Evolutionary conservation across 1,140 invertebrate genomes (phyloP).

Genomic region (Metaphire vulgaris): DNA sequence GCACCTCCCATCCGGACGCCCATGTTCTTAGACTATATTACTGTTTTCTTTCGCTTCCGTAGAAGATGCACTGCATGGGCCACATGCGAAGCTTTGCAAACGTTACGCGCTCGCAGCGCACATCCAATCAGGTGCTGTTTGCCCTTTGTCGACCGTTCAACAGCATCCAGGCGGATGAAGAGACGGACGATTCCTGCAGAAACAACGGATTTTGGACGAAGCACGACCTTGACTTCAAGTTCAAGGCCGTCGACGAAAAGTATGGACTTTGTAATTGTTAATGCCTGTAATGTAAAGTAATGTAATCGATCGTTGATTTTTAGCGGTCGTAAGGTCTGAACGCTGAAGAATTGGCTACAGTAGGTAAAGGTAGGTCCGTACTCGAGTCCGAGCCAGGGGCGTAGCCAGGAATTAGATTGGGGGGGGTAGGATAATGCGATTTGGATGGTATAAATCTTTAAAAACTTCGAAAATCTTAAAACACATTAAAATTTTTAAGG

Average conservation of each 20-base stretch:
- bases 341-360: not conserved
- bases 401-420: too few relatives aligned
- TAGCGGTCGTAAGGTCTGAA: not conserved
- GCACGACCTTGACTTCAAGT: conserved; percentile 39
- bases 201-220: conserved; percentile 43
- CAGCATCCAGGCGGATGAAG: conserved; percentile 23
- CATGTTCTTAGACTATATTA: too few relatives aligned
- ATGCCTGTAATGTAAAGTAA: not conserved
- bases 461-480: too few relatives aligned
- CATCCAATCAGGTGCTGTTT: conserved; percentile 32
- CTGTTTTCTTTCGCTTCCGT: too few relatives aligned
- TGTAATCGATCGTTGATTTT: not conserved
- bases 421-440: too few relatives aligned
- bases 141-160: conserved; percentile 41
- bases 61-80: conserved; percentile 42
- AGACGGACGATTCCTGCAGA: conserved; percentile 33
- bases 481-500: too few relatives aligned
- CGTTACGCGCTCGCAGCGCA: conserved; percentile 21
- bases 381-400: too few relatives aligned
- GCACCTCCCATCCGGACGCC: too few relatives aligned
- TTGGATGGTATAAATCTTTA: too few relatives aligned
- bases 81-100: conserved; percentile 28
- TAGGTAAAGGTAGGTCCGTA: not conserved
- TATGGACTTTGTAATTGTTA: conserved; percentile 26
- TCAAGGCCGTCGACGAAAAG: conserved; percentile 40